Percentiles rank a stretch among this genome's conserved stretches.
These are phyloP conservation scores for Phrynosoma platyrhinos DNA, from an alignment of 2,113 vertebrate species.

Conservation along the genomic window DNA sequence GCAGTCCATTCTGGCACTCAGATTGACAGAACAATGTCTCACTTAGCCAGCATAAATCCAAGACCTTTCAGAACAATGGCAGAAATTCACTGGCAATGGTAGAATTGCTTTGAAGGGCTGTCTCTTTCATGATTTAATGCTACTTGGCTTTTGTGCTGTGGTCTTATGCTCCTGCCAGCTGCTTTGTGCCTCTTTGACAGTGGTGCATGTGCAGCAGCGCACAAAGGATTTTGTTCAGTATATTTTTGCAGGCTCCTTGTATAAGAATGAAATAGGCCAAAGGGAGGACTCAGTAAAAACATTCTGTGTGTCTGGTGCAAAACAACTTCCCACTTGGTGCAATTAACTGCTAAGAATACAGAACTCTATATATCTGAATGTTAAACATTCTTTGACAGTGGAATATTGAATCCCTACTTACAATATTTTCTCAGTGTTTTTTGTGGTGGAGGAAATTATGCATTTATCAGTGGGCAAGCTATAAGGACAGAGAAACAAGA, in stretches of 20 bases:
- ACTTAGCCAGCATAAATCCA: accelerated
- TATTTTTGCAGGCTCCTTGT: neutral
- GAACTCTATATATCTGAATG: neutral
- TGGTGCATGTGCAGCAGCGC: neutral
- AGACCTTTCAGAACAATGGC: accelerated
- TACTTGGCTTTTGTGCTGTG: slow-evolving; percentile 5
- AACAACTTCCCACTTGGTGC: neutral
- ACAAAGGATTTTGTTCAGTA: neutral
- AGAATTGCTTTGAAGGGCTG: neutral
- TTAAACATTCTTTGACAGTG: neutral
- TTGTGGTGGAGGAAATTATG: neutral
- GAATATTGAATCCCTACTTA: too few relatives aligned
- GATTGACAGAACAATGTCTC: neutral
- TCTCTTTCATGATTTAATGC: neutral
- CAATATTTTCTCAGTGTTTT: neutral
- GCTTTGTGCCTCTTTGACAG: neutral
- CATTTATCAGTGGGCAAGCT: neutral
- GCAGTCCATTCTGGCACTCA: accelerated
- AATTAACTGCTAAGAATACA: neutral
- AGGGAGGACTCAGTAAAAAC: neutral
- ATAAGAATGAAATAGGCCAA: neutral
- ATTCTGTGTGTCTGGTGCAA: too few relatives aligned
- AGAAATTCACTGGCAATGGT: neutral
- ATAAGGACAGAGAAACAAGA: neutral
- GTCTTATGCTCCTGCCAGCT: neutral